These are phyloP conservation scores for Ia io DNA, from an alignment of 2,113 vertebrate genomes.

Conservation along the genomic window DNA sequence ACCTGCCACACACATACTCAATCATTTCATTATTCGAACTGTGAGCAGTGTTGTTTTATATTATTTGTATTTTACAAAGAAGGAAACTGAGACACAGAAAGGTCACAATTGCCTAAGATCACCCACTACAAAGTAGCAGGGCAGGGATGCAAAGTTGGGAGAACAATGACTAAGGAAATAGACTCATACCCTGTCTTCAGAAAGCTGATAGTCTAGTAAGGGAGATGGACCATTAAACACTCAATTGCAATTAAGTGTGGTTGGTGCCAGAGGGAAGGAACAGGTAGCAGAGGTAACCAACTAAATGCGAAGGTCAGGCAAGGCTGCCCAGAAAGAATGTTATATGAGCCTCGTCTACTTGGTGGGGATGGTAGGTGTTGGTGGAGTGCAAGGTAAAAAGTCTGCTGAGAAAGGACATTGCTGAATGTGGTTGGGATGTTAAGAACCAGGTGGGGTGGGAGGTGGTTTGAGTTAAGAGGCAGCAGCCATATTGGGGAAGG, in stretches of 20 bases:
- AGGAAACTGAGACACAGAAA: neutral
- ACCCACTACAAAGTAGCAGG: neutral
- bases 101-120: neutral
- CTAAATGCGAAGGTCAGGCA: neutral
- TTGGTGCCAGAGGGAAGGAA: neutral
- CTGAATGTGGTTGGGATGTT: neutral
- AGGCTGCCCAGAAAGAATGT: neutral
- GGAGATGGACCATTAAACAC: neutral
- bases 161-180: no score
- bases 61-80: neutral
- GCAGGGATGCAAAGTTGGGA: neutral
- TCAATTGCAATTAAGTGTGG: neutral
- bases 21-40: neutral
- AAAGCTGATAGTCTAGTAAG: neutral
- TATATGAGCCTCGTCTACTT: neutral
- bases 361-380: fast-evolving
- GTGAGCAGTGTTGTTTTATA: neutral
- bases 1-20: neutral
- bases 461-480: neutral
- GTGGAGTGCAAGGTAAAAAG: no score
- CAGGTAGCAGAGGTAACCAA: neutral
- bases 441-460: neutral
- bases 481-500: neutral
- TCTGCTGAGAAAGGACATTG: neutral
- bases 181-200: neutral